phyloP scores from a whole-genome alignment of 2,888 invertebrate species.

The Rhagonycha lutea region DNA sequence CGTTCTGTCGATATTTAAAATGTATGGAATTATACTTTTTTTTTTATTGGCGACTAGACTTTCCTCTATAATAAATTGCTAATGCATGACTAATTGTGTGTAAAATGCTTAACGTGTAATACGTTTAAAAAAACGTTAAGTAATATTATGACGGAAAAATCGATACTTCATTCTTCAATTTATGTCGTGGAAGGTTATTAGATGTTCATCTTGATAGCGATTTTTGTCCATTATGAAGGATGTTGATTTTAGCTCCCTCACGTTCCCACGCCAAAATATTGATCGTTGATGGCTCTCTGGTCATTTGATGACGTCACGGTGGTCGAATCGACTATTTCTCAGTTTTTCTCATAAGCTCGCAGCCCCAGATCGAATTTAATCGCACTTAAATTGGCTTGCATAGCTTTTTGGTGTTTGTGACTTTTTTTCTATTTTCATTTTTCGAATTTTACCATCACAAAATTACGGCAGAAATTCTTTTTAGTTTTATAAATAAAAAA shows the following conservation, averaged over 20 bases:
- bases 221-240: slow-evolving; percentile 17
- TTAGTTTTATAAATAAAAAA: not conserved
- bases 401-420: slow-evolving; percentile 3
- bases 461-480: not conserved
- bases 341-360: slow-evolving; percentile 33
- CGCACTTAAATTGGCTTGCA: slow-evolving; percentile 13
- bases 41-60: not conserved
- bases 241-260: slow-evolving; percentile 27
- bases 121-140: not conserved
- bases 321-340: slow-evolving; percentile 51
- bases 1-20: not conserved
- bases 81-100: not conserved
- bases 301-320: slow-evolving; percentile 52
- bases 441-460: not conserved
- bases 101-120: not conserved
- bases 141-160: not conserved
- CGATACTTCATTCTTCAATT: not conserved
- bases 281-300: slow-evolving; percentile 49
- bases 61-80: not conserved
- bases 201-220: slow-evolving; percentile 18
- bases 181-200: not conserved
- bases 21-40: not conserved
- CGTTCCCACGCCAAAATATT: slow-evolving; percentile 49
- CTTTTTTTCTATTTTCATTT: not conserved
- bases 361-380: slow-evolving; percentile 32